These are phyloP conservation scores for Drosophila niveifrons DNA, from an alignment of 2,888 invertebrate species.

Conservation along the genomic window DNA sequence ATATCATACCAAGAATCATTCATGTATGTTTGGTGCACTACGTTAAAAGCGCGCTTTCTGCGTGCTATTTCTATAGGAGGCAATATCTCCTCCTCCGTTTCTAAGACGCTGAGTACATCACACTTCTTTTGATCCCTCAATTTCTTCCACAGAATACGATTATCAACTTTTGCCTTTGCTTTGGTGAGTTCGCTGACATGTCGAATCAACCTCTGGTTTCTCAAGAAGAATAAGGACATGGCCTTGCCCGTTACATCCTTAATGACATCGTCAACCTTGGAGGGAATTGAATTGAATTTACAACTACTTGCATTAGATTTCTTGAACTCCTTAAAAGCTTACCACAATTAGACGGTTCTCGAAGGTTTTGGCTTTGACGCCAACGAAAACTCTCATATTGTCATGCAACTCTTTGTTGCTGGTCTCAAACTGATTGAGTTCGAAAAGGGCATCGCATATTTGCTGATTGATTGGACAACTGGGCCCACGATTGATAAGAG, in stretches of 20 bases:
- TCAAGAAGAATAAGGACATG: constrained; percentile 75
- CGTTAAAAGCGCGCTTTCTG: constrained; percentile 73
- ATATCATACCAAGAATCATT: constrained; percentile 82
- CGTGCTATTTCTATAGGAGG: constrained; percentile 80
- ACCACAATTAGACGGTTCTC: constrained; percentile 74
- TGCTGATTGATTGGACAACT: constrained; percentile 80
- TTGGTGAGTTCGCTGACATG: constrained; percentile 66
- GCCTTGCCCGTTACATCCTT: constrained; percentile 76
- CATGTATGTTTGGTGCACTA: constrained; percentile 82
- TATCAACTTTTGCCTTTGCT: constrained; percentile 61
- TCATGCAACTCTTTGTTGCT: constrained; percentile 72
- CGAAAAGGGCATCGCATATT: constrained; percentile 83
- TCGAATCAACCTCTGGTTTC: constrained; percentile 71
- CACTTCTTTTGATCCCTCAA: constrained; percentile 77
- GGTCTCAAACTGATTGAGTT: constrained; percentile 81
- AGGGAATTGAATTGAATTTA: background rate
- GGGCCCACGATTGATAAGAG: constrained; percentile 49
- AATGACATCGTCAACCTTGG: constrained; percentile 81
- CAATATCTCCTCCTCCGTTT: constrained; percentile 70
- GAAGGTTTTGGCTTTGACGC: constrained; percentile 76
- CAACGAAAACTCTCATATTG: constrained; percentile 70
- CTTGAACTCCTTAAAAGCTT: constrained; percentile 8
- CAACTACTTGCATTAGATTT: no score
- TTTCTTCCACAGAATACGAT: constrained; percentile 80
- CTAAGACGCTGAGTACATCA: constrained; percentile 80